A percentile compares a stretch with the other conserved stretches of the same genome.
phyloP scores from a whole-genome alignment of 2,113 vertebrate genomes.

The Microtus ochrogaster region DNA sequence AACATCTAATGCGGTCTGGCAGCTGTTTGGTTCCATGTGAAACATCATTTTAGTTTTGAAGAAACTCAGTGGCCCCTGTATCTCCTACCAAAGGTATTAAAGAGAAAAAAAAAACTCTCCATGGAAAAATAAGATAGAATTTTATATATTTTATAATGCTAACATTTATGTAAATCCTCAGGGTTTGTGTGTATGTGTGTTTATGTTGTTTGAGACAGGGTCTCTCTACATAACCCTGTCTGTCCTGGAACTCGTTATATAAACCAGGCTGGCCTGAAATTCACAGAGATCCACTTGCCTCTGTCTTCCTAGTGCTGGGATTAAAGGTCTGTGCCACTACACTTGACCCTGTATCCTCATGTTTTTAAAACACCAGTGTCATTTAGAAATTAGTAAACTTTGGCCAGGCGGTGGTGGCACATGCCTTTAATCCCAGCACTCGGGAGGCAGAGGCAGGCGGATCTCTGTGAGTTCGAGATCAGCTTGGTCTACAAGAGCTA shows the following conservation, averaged over 20 bases:
- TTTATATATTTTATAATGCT: not conserved
- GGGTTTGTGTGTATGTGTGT: not conserved
- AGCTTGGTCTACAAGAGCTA: too few species aligned
- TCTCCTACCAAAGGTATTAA: not conserved
- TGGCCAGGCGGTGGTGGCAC: too few species aligned
- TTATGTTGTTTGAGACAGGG: not conserved
- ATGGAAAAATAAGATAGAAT: constrained; percentile 22
- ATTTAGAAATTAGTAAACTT: constrained; percentile 31
- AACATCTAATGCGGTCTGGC: not conserved
- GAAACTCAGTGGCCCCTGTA: not conserved
- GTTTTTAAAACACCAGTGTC: not conserved
- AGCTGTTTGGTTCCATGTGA: constrained; percentile 23
- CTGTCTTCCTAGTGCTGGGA: not conserved
- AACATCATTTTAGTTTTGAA: constrained; percentile 38
- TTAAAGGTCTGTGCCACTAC: not conserved
- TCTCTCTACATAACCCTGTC: not conserved
- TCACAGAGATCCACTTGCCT: not conserved
- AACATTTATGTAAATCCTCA: constrained; percentile 18
- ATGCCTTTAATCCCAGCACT: too few species aligned
- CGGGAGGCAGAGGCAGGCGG: too few species aligned
- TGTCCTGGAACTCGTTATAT: not conserved
- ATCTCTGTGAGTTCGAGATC: too few species aligned
- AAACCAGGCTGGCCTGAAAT: not conserved
- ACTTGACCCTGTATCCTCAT: not conserved
- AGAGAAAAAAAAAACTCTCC: not conserved